These are phyloP conservation scores for Melikaiella ostensackeni DNA, from an alignment of 2,888 invertebrate species.

Conservation along the genomic window DNA sequence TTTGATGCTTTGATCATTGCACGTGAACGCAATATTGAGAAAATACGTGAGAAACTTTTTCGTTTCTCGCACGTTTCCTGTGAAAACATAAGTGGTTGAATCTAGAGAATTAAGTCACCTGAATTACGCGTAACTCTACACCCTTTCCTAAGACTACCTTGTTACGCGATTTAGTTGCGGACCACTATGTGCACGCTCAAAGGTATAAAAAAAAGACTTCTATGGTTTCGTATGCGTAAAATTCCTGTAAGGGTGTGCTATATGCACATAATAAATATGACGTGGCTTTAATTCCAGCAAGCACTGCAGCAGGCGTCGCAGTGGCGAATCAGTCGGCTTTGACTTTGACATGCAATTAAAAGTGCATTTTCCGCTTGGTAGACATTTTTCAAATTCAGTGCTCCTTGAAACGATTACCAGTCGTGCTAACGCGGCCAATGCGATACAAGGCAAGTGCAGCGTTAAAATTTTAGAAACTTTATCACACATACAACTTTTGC, in stretches of 20 bases:
- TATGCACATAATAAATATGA: slow-evolving; percentile 47
- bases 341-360: slow-evolving; percentile 72
- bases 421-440: slow-evolving; percentile 46
- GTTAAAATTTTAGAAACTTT: slow-evolving; percentile 56
- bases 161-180: slow-evolving; percentile 15
- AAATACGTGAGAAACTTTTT: not conserved
- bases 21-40: not conserved
- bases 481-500: slow-evolving; percentile 40
- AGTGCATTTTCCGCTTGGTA: slow-evolving; percentile 69
- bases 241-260: not conserved
- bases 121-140: slow-evolving; percentile 41
- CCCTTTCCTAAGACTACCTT: slow-evolving; percentile 20
- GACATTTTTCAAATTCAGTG: slow-evolving; percentile 63
- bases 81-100: not conserved
- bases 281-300: slow-evolving; percentile 45
- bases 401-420: slow-evolving; percentile 54
- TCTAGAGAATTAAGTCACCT: slow-evolving; percentile 25
- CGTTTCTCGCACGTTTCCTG: not conserved
- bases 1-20: not conserved
- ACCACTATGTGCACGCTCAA: not conserved
- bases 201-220: not conserved
- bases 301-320: not conserved
- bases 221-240: not conserved
- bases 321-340: slow-evolving; percentile 54
- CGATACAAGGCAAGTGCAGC: slow-evolving; percentile 37